These are phyloP conservation scores for Leptarthrus brevirostris DNA, from an alignment of 2,888 invertebrate genomes.

Conservation along the genomic window DNA sequence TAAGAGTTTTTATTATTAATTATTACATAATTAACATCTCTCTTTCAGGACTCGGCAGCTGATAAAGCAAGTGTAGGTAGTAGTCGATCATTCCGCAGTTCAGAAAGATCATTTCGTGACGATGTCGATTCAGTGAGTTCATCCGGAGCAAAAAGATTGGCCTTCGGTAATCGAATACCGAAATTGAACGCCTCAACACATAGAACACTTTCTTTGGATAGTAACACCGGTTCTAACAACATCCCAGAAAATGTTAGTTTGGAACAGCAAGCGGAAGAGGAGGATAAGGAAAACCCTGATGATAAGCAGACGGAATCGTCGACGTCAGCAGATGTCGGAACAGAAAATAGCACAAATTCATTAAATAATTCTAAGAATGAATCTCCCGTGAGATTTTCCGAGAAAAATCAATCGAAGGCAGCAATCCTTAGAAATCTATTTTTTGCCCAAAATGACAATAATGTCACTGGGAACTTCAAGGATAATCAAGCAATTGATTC, in stretches of 20 bases:
- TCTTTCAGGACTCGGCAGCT: constrained; percentile 57
- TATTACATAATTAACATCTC: too few species aligned
- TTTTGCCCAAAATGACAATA: constrained; percentile 51
- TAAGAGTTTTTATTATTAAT: too few species aligned
- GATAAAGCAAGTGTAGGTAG: constrained; percentile 60
- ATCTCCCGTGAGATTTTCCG: constrained; percentile 47
- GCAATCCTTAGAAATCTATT: constrained; percentile 58
- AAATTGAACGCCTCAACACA: constrained; percentile 57
- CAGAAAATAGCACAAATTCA: constrained; percentile 35
- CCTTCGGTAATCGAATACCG: constrained; percentile 57
- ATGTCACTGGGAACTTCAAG: neutral
- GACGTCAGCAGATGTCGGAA: constrained; percentile 38
- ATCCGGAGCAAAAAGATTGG: constrained; percentile 55
- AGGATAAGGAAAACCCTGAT: constrained; percentile 53
- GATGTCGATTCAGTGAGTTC: constrained; percentile 55
- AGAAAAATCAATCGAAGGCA: constrained; percentile 56
- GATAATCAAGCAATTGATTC: neutral
- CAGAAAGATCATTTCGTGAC: constrained; percentile 58
- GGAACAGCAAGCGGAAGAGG: constrained; percentile 57
- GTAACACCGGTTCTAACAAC: constrained; percentile 57
- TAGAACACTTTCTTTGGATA: constrained; percentile 58
- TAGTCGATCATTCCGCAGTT: constrained; percentile 59
- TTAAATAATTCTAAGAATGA: constrained; percentile 10
- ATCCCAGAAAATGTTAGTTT: constrained; percentile 58
- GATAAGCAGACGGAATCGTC: neutral